phyloP scores from a whole-genome alignment of 1,140 invertebrate species.

The Leptinotarsa lineolata region DNA sequence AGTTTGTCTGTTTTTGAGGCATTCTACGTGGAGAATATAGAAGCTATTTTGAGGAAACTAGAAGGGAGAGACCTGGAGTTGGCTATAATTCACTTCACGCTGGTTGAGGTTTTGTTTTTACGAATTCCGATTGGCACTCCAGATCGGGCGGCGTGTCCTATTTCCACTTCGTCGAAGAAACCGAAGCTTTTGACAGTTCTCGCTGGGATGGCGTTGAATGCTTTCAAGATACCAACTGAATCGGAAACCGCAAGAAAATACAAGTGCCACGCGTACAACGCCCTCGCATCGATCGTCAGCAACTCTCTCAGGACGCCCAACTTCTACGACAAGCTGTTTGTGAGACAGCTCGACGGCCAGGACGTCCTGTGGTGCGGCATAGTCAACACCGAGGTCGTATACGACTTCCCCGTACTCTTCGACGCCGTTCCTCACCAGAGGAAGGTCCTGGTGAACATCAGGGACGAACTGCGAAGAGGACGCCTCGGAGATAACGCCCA shows the following conservation, averaged over 20 bases:
- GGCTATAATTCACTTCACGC: constrained; percentile 35
- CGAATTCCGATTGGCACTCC: constrained; percentile 36
- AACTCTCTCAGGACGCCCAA: constrained; percentile 47
- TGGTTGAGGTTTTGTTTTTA: constrained; percentile 45
- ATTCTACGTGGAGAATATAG: constrained; percentile 38
- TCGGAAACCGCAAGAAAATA: constrained; percentile 38
- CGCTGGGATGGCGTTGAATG: constrained; percentile 33
- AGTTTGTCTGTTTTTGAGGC: constrained; percentile 31
- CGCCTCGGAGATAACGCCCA: neutral
- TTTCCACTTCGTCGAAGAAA: constrained; percentile 21
- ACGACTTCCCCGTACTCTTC: constrained; percentile 55
- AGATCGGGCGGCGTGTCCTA: constrained; percentile 17
- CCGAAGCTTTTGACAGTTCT: constrained; percentile 28
- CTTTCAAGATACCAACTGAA: constrained; percentile 26
- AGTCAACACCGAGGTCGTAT: constrained; percentile 55
- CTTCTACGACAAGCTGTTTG: constrained; percentile 48
- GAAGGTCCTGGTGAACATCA: constrained; percentile 58
- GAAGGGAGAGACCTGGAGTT: constrained; percentile 25
- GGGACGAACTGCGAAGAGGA: constrained; percentile 37
- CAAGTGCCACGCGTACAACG: constrained; percentile 44
- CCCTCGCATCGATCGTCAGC: constrained; percentile 40
- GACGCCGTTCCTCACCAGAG: constrained; percentile 55
- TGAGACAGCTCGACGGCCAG: constrained; percentile 50
- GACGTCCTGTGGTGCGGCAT: constrained; percentile 59
- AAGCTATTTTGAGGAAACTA: constrained; percentile 31